phyloP scores from a whole-genome alignment of 2,797 vertebrate species.

The Sphenopsis melanotis region DNA sequence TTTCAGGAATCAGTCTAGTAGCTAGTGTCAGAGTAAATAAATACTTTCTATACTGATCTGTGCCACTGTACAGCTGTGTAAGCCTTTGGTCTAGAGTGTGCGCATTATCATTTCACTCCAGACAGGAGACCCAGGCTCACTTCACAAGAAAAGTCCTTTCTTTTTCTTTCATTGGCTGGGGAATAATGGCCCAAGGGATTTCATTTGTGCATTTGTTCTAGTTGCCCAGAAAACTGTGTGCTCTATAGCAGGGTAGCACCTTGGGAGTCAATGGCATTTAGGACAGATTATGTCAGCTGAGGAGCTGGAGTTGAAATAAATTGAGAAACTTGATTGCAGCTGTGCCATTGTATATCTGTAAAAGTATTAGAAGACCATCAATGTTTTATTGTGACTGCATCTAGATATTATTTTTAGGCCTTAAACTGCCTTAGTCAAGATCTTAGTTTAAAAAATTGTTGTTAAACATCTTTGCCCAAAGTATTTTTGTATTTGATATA shows the following conservation, averaged over 20 bases:
- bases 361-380: background rate
- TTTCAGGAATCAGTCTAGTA: background rate
- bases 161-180: background rate
- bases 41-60: background rate
- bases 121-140: background rate
- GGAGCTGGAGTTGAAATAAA: slow-evolving; percentile 2
- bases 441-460: slow-evolving; percentile 10
- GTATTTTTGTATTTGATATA: slow-evolving; percentile 38
- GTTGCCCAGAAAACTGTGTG: background rate
- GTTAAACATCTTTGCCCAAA: slow-evolving; percentile 14
- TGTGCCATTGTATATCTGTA: background rate
- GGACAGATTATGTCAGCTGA: slow-evolving; percentile 5
- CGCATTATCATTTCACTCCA: background rate
- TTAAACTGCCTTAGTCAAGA: slow-evolving; percentile 21
- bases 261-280: slow-evolving; percentile 9
- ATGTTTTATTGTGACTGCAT: background rate
- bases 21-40: background rate
- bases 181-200: background rate
- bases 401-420: slow-evolving; percentile 6
- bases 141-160: background rate
- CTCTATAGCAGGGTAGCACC: background rate
- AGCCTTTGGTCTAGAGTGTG: background rate
- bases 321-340: slow-evolving; percentile 5
- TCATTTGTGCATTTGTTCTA: background rate
- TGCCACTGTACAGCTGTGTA: background rate